A percentile compares a stretch with the other conserved stretches of the same genome.
Evolutionary conservation across 2,888 invertebrate species (phyloP).

Genomic region (Cataglyphis albicans): DNA sequence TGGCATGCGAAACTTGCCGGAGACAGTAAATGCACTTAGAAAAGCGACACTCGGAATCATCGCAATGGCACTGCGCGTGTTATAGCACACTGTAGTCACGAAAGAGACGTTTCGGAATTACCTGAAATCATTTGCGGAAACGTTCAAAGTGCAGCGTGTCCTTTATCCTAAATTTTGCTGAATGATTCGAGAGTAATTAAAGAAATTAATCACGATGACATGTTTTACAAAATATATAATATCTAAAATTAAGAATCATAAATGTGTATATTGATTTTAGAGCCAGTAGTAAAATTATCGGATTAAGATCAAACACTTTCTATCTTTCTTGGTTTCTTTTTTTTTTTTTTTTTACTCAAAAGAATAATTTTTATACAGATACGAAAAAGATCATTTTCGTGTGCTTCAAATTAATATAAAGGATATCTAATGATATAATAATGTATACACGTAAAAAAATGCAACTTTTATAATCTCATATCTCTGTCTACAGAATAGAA

Average conservation of each 20-base stretch:
- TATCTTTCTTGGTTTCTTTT: background rate
- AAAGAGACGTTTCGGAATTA: constrained; percentile 47
- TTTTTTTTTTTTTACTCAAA: too few species aligned
- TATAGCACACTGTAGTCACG: constrained; percentile 10
- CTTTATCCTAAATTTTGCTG: background rate
- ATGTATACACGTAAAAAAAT: background rate
- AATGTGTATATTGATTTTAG: background rate
- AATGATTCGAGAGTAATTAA: background rate
- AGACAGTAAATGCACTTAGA: constrained; percentile 70
- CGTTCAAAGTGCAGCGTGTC: background rate
- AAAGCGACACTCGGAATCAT: constrained; percentile 66
- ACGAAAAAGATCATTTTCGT: too few species aligned
- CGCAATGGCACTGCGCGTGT: constrained; percentile 61
- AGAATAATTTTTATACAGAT: too few species aligned
- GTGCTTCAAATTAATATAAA: background rate
- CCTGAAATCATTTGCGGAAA: constrained; percentile 3
- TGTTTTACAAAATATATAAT: background rate
- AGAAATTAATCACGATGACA: background rate
- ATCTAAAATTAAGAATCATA: background rate
- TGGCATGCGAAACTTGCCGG: constrained; percentile 66
- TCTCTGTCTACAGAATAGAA: background rate
- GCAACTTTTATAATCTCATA: background rate
- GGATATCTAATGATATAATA: background rate
- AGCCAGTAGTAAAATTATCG: background rate
- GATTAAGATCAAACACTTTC: background rate